These are phyloP conservation scores for Rhopalosiphum nymphaeae DNA, from an alignment of 2,888 invertebrate genomes.

Conservation along the genomic window DNA sequence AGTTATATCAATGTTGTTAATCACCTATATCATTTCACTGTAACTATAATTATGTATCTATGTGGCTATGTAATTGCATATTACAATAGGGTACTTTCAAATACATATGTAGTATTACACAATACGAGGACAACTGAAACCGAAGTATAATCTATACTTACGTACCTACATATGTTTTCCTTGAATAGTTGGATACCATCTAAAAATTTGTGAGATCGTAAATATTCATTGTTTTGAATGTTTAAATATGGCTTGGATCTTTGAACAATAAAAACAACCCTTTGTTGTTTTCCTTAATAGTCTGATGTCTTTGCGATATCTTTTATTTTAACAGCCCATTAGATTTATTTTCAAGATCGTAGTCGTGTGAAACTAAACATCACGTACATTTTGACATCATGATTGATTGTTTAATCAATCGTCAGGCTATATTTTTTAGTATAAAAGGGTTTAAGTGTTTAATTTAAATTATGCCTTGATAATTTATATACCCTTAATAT, in stretches of 20 bases:
- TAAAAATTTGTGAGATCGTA: conserved; percentile 46
- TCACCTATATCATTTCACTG: background rate
- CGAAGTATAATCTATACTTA: background rate
- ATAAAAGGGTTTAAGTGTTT: conserved; percentile 41
- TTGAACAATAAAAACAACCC: conserved; percentile 42
- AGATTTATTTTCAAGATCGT: conserved; percentile 47
- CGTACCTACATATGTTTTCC: background rate
- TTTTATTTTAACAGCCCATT: conserved; percentile 46
- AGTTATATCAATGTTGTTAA: background rate
- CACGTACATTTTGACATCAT: conserved; percentile 37
- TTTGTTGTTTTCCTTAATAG: conserved; percentile 39
- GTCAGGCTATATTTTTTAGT: conserved; percentile 34
- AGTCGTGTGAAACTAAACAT: conserved; percentile 54
- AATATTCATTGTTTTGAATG: conserved; percentile 35
- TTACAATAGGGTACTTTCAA: conserved; percentile 6
- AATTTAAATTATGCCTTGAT: conserved; percentile 27
- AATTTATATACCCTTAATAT: conserved; percentile 50
- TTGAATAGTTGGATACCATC: conserved; percentile 42
- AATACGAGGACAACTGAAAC: background rate
- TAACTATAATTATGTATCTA: no score
- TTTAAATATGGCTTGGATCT: background rate
- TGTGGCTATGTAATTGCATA: no score
- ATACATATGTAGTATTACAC: background rate
- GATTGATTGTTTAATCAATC: conserved; percentile 59
- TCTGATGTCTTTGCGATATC: conserved; percentile 50